Evolutionary conservation across 2,888 invertebrate genomes (phyloP), one percentile per base, ranked within the genome.

Genomic region (Thereva unica): DNA sequence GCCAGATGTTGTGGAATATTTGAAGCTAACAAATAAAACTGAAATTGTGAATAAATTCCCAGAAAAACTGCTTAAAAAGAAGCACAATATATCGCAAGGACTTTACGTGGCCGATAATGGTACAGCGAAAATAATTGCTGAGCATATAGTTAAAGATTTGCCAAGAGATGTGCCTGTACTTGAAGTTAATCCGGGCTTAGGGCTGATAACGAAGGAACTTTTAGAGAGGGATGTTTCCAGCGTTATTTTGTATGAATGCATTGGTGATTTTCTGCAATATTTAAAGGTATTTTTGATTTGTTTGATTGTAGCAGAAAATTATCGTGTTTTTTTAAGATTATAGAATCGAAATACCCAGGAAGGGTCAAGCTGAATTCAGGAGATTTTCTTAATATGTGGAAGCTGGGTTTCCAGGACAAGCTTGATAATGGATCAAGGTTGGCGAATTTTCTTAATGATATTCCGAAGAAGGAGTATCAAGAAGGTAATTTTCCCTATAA

Each of bases 111-210:
- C 76, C 0, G 75, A 76, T 67, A 64, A 73, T 3, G 64, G 73
- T 4, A 71, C 71, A 1, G 79, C 78, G 0, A 67, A 75, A 4
- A 53, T 73, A 7, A 76, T 81, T 12, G 73, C 73, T 3, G 50
- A 74, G 23, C 67, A 73, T 1, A 47, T 81, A 4, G 73, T 72
- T 23, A 75, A 76, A 1, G 73, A 75, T 64, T 63, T 78, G 4
- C 59, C 69, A 4, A 55, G 70, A 5, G 73, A 74, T 49, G 73
- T 76, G 10, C 75, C 75, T 0, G 71, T 78, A 3, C 37, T 87
- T n/a, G 91, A 91, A 81, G 82, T 88, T 0, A 89, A 88, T 79
- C 87, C 91, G 1, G 91, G 91, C 0, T 79, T 86, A 49, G 89
- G 91, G 0, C 77, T 86, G 23, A 77, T 91, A 56, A 87, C 88